These are phyloP conservation scores for Leucoraja ocellata DNA, from an alignment of 2,797 vertebrate species.

Conservation along the genomic window DNA sequence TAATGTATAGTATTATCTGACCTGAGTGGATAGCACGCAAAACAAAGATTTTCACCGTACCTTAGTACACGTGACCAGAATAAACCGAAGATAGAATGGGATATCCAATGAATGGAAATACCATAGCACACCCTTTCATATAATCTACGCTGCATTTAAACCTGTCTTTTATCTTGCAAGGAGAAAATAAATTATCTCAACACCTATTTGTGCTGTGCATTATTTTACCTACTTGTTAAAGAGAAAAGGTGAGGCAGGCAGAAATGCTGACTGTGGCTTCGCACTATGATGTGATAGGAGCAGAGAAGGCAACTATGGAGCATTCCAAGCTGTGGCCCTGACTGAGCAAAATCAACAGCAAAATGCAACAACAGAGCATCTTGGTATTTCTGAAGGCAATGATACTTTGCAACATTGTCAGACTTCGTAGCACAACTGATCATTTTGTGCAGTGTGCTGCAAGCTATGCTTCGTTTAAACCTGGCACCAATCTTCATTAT, in stretches of 20 bases:
- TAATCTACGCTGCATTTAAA: not conserved
- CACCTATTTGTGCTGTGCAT: not conserved
- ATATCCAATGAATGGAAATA: not conserved
- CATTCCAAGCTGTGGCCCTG: not conserved
- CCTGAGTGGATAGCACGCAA: too few relatives aligned
- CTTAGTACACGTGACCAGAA: too few relatives aligned
- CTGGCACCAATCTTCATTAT: not conserved
- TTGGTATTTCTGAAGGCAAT: not conserved
- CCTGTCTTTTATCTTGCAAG: not conserved
- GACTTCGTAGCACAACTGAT: not conserved
- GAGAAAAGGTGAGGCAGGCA: not conserved
- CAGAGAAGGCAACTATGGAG: not conserved
- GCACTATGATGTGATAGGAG: not conserved
- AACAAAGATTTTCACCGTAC: too few relatives aligned
- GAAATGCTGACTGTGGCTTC: not conserved
- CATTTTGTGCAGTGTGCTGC: not conserved
- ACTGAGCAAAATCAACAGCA: not conserved
- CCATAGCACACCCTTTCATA: not conserved
- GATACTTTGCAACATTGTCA: not conserved
- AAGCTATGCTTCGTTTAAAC: not conserved
- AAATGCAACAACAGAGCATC: not conserved
- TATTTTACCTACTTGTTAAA: not conserved
- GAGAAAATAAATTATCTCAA: not conserved
- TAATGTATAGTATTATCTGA: too few relatives aligned
- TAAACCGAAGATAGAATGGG: too few relatives aligned